Evolutionary conservation across 2,888 invertebrate species (phyloP).

Genomic region (Lasioglossum villosulum): DNA sequence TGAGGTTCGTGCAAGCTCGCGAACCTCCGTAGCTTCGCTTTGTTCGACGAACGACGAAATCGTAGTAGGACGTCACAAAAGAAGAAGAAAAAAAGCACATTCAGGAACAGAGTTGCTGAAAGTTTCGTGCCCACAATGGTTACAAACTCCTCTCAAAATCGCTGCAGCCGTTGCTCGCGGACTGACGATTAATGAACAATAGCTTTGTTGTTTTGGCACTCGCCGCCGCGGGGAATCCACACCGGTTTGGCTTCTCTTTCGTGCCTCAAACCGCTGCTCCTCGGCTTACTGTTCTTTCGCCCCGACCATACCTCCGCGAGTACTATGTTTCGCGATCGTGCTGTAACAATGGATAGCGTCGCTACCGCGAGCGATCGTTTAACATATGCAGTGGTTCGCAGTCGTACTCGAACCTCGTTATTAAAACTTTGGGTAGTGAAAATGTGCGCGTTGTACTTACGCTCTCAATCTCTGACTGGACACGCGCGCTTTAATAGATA

Average conservation of each 20-base stretch:
- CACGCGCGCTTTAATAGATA: too few relatives aligned
- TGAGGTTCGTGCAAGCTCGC: background rate
- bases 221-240: conserved; percentile 44
- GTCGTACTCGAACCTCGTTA: too few relatives aligned
- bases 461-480: too few relatives aligned
- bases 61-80: background rate
- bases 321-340: background rate
- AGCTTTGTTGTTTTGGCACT: conserved; percentile 66
- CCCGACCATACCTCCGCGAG: background rate
- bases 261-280: background rate
- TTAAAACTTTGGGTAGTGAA: too few relatives aligned
- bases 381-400: too few relatives aligned
- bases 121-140: conserved; percentile 17
- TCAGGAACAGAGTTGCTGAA: background rate
- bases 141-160: conserved; percentile 29
- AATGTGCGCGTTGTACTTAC: too few relatives aligned
- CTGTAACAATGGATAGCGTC: background rate
- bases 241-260: conserved; percentile 52
- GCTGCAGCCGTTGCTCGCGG: conserved; percentile 39
- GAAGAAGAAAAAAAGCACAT: background rate
- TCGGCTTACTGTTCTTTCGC: conserved; percentile 19
- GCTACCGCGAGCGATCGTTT: too few relatives aligned
- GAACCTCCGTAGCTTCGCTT: background rate
- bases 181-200: conserved; percentile 67
- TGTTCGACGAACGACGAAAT: background rate